A percentile compares a stretch with the other conserved stretches of the same genome.
phyloP scores from a whole-genome alignment of 2,113 vertebrate species.

The Salvator merianae region DNA sequence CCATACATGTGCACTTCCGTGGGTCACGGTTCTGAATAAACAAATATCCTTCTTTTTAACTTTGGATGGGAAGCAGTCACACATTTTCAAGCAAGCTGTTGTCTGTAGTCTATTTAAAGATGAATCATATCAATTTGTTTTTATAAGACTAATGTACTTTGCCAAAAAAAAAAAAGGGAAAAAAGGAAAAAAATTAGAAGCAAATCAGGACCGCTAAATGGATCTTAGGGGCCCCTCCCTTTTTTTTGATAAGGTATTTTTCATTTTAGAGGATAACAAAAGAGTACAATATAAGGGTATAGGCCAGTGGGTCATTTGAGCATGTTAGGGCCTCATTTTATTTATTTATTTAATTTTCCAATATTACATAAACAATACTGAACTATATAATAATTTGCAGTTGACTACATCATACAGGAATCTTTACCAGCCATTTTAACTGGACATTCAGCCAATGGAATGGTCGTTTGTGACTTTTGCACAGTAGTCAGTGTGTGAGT shows the following conservation, averaged over 20 bases:
- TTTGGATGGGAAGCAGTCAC: constrained; percentile 22
- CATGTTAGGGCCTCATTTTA: too few relatives aligned
- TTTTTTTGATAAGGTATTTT: neutral
- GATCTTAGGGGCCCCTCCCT: neutral
- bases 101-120: constrained; percentile 48
- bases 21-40: constrained; percentile 27
- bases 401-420: too few relatives aligned
- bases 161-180: too few relatives aligned
- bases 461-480: too few relatives aligned
- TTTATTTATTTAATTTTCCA: too few relatives aligned
- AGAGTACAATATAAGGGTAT: neutral
- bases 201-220: neutral
- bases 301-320: too few relatives aligned
- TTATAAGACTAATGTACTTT: constrained; percentile 14
- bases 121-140: constrained; percentile 39
- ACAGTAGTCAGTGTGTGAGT: too few relatives aligned
- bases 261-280: neutral
- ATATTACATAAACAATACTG: too few relatives aligned
- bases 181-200: constrained; percentile 29
- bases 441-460: too few relatives aligned
- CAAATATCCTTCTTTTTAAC: neutral
- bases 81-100: constrained; percentile 44
- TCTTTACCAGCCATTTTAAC: too few relatives aligned
- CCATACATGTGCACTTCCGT: too few relatives aligned
- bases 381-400: too few relatives aligned